phyloP scores from a whole-genome alignment of 92 coral and sea anemone genomes.

The Porites lobata region DNA sequence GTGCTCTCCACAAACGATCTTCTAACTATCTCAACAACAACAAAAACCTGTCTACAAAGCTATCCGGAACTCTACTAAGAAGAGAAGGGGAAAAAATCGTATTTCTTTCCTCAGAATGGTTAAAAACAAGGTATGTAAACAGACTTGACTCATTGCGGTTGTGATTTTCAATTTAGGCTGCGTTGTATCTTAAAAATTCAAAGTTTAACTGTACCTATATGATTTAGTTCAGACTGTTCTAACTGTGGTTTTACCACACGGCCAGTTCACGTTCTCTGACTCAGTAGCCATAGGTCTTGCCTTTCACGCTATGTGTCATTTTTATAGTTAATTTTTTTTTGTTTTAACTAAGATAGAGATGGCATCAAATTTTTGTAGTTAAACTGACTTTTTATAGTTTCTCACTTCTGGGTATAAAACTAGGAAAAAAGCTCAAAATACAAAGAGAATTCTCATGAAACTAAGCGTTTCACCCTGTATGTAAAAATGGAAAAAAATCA shows the following conservation, averaged over 20 bases:
- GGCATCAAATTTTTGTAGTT: not conserved
- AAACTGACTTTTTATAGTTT: not conserved
- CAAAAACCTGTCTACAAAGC: not conserved
- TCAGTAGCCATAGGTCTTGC: not conserved
- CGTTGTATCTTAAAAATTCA: not conserved
- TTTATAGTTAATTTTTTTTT: not conserved
- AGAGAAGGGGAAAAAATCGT: not conserved
- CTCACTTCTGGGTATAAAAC: not conserved
- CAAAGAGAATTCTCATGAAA: not conserved
- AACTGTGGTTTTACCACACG: not conserved
- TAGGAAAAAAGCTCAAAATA: not conserved
- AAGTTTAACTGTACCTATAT: not conserved
- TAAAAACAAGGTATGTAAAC: slow-evolving; percentile 23
- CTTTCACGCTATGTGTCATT: not conserved
- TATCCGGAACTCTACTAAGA: not conserved
- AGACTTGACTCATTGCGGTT: slow-evolving; percentile 1
- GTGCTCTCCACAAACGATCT: not conserved
- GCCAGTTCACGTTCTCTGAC: not conserved
- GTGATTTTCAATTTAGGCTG: not conserved
- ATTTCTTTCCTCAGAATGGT: not conserved
- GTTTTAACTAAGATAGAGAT: slow-evolving; percentile 1
- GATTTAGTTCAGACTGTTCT: not conserved
- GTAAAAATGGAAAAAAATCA: not conserved
- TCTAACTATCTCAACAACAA: not conserved
- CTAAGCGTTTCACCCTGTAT: not conserved